Percentiles rank a stretch among this genome's conserved stretches.
Conservation (phyloP, 2,888 invertebrate genomes). For the Aspidiotus destructor region DNA sequence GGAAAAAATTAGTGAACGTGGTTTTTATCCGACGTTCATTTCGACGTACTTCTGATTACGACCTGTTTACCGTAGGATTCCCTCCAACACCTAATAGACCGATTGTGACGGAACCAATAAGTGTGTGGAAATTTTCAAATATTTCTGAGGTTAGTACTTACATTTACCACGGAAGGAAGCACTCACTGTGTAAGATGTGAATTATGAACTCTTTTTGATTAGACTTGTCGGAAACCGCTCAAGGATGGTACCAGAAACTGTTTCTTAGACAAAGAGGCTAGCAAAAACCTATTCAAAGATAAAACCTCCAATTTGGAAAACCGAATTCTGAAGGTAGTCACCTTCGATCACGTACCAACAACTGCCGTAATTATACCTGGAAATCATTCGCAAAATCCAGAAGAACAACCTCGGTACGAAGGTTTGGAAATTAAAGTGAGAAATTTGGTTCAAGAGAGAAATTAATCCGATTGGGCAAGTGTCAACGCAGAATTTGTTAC, state of each 20-base stretch:
- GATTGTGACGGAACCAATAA: slow-evolving; percentile 53
- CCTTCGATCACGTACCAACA: slow-evolving; percentile 60
- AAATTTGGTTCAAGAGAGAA: not conserved
- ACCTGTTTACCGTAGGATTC: slow-evolving; percentile 63
- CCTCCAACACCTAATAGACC: slow-evolving; percentile 52
- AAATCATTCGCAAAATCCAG: slow-evolving; percentile 26
- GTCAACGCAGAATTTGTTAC: slow-evolving; percentile 37
- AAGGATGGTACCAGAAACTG: not conserved
- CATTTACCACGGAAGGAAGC: too few relatives aligned
- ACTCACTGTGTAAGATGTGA: not conserved
- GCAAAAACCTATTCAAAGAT: slow-evolving; percentile 41
- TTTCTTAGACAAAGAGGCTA: slow-evolving; percentile 36
- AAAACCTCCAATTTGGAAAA: slow-evolving; percentile 53
- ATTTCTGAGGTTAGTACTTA: too few relatives aligned
- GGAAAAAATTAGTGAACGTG: slow-evolving; percentile 66
- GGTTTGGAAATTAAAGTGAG: slow-evolving; percentile 63
- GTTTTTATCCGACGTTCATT: slow-evolving; percentile 55
- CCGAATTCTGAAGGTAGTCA: slow-evolving; percentile 52
- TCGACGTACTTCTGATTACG: slow-evolving; percentile 48
- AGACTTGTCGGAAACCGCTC: not conserved
- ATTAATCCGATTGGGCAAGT: not conserved
- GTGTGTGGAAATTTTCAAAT: slow-evolving; percentile 49
- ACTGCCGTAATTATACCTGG: slow-evolving; percentile 42
- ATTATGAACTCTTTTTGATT: not conserved
- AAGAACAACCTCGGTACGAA: slow-evolving; percentile 35